A percentile compares a stretch with the other conserved stretches of the same genome.
Conservation (phyloP, 2,888 invertebrate species). For the Anthoptus insignis region DNA sequence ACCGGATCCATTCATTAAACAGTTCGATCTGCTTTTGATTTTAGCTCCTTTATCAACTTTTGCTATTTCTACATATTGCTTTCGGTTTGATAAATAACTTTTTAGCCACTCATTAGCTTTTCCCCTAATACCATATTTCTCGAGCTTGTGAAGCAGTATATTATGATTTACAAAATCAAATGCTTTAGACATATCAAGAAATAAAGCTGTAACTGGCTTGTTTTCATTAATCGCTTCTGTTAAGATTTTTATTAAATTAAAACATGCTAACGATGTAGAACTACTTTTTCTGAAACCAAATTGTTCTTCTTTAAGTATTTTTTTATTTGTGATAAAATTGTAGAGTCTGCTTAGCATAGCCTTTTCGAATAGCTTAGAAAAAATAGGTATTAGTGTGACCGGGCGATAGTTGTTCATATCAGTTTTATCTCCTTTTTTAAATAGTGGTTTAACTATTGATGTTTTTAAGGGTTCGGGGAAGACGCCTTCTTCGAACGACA, state of each 20-base stretch:
- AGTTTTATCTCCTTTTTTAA: no score
- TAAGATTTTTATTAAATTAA: conserved; percentile 1
- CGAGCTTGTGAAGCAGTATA: neutral
- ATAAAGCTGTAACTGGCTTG: neutral
- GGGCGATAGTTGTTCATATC: conserved; percentile 11
- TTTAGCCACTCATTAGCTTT: conserved; percentile 3
- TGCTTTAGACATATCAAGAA: conserved; percentile 9
- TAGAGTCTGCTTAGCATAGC: conserved; percentile 5
- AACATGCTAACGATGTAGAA: conserved; percentile 10
- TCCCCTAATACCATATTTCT: conserved; percentile 7
- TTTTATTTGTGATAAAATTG: neutral
- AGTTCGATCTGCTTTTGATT: neutral
- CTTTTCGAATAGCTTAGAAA: conserved; percentile 5
- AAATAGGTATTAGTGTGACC: conserved; percentile 9
- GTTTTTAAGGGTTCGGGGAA: conserved; percentile 1
- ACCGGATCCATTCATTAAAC: neutral
- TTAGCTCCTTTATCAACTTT: neutral
- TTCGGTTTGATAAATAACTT: conserved; percentile 2
- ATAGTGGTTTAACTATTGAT: conserved; percentile 1
- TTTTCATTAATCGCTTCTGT: conserved; percentile 7
- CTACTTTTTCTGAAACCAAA: conserved; percentile 9
- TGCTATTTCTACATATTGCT: conserved; percentile 7
- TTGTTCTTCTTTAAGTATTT: conserved; percentile 15
- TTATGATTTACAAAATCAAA: conserved; percentile 13
- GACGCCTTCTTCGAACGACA: neutral